Base-by-base conservation (phyloP, 1,140 invertebrate genomes). In the Luehdorfia chinensis region DNA sequence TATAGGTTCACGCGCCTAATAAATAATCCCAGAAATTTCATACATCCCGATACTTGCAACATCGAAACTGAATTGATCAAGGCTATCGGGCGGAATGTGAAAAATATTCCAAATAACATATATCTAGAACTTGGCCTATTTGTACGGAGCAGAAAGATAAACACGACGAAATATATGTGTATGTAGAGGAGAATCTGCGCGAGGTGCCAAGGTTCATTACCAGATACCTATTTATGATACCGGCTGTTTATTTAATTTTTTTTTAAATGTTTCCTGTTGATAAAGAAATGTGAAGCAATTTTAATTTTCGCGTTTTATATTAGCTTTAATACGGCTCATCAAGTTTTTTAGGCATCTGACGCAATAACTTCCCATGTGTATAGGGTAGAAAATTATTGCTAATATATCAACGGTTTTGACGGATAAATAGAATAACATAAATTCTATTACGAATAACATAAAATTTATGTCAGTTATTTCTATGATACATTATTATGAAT, bases 241-340 rank as follows among this genome's bases (percentile, higher is more conserved):
- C 36, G 27, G 2, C 25, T 64, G 65, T 68, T 64, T 65, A 61
- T 68, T 68, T 60, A 57, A 65, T 61, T 61, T 55, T 50, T 56
- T 23, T 39, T 14, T 25, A 37, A 56, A 57, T 49, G 50, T 62
- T 66, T 66, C 63, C 63, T 62, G 63, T 57, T 62, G 57, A 61
- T 52, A 27, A 52, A 16, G 14, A 19, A 4, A 3, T 21, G 11
- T 12, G 30, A 31, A 14, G 30, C 12, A 31, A 12, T 31, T 4
- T 12, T 13, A 55, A 47, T 52, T 59, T 59, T 43, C 47, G 46
- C 44, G 51, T 21, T 27, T 27, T 27, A 27, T 27, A 8, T 27
- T 8, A 2, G 0, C 5, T 27, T 8, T 0, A 27, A 27, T 27
- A 27, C 25, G 11, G 25, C 11, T 27, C 2, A 1, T 27, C n/a